Conservation (phyloP, 2,797 vertebrate genomes). For the Semotilus atromaculatus region DNA sequence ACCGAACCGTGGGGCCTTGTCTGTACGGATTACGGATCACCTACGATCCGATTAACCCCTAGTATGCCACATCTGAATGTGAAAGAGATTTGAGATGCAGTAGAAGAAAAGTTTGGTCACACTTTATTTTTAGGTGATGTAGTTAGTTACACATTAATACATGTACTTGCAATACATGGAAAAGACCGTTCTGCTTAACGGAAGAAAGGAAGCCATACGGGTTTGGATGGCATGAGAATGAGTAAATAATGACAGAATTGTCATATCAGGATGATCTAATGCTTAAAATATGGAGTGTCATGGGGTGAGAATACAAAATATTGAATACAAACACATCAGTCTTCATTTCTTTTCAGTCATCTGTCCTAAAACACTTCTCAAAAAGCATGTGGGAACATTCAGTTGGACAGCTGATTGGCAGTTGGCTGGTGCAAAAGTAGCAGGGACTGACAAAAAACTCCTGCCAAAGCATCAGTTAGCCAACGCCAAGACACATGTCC, state of each 20-base stretch:
- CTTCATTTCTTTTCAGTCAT: conserved; percentile 13
- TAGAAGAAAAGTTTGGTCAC: not conserved
- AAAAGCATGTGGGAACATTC: conserved; percentile 31
- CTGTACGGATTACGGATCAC: too few relatives aligned
- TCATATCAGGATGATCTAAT: not conserved
- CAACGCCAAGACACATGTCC: conserved; percentile 45
- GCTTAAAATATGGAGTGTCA: not conserved
- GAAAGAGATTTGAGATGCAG: not conserved
- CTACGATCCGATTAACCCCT: too few relatives aligned
- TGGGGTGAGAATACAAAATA: not conserved
- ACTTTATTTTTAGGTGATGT: too few relatives aligned
- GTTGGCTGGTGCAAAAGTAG: conserved; percentile 38
- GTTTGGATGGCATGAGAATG: not conserved
- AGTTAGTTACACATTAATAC: too few relatives aligned
- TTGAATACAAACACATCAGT: conserved; percentile 3
- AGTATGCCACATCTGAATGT: not conserved
- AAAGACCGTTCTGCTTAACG: not conserved
- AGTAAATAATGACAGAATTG: not conserved
- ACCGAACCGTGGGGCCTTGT: too few relatives aligned
- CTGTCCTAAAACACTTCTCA: not conserved
- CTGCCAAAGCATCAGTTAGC: conserved; percentile 49
- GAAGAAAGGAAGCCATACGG: not conserved
- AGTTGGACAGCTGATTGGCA: conserved; percentile 24
- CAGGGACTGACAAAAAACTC: conserved; percentile 34
- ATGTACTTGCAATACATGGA: not conserved